These are phyloP conservation scores for Danio rerio DNA, from an alignment of 2,113 vertebrate species.

Conservation along the genomic window DNA sequence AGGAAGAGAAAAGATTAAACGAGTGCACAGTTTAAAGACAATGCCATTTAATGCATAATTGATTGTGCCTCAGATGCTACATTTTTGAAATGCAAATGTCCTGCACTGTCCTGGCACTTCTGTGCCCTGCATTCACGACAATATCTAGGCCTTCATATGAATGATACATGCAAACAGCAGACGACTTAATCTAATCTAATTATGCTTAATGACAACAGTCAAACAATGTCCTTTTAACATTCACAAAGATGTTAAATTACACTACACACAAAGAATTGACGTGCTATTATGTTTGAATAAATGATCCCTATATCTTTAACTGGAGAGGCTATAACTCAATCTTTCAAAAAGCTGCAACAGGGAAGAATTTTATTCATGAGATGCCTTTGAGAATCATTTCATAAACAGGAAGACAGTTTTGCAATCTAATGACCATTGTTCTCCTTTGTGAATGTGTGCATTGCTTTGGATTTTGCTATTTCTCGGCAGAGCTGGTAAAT, in stretches of 20 bases:
- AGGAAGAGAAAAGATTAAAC: not conserved
- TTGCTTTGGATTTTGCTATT: constrained; percentile 35
- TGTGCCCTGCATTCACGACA: not conserved
- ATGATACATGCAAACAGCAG: not conserved
- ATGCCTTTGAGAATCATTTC: constrained; percentile 31
- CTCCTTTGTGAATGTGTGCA: constrained; percentile 23
- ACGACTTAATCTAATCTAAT: constrained; percentile 4
- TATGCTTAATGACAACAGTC: constrained; percentile 5
- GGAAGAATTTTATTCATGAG: constrained; percentile 47
- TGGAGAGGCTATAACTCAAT: constrained; percentile 26
- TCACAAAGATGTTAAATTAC: constrained; percentile 10
- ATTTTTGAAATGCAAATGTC: constrained; percentile 47
- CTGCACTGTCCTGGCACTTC: constrained; percentile 9
- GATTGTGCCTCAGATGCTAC: constrained; percentile 36
- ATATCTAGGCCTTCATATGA: not conserved
- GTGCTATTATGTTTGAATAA: constrained; percentile 29
- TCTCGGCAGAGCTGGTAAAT: constrained; percentile 45
- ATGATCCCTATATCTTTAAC: constrained; percentile 9
- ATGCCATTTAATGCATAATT: constrained; percentile 39
- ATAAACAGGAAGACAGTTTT: constrained; percentile 39
- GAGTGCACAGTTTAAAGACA: not conserved
- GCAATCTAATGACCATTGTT: constrained; percentile 35
- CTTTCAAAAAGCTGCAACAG: constrained; percentile 30
- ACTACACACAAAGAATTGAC: constrained; percentile 10
- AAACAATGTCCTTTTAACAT: constrained; percentile 12